Conservation (phyloP, 2,888 invertebrate species). For the Drosophila picticornis region DNA sequence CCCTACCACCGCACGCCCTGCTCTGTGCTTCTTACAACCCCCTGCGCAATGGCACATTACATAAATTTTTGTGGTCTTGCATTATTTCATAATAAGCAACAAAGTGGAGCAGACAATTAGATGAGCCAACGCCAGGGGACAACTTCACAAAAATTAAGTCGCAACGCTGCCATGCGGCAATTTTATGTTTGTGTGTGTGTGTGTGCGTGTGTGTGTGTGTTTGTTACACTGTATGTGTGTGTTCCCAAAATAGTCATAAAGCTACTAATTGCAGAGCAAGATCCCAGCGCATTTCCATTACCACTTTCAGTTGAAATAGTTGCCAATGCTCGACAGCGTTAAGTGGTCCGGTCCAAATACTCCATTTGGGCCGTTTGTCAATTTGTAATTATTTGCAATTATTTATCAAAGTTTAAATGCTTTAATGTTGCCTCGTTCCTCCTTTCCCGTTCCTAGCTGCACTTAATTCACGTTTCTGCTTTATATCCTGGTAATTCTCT, state of each 20-base stretch:
- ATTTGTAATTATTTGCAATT: constrained; percentile 56
- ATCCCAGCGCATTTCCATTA: constrained; percentile 39
- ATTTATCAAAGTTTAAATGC: constrained; percentile 61
- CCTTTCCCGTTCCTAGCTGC: constrained; percentile 25
- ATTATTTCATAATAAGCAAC: constrained; percentile 68
- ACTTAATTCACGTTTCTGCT: constrained; percentile 35
- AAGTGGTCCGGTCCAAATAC: constrained; percentile 13
- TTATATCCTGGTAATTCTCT: constrained; percentile 38
- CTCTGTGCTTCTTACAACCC: background rate
- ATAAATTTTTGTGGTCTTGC: constrained; percentile 64
- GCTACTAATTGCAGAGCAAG: constrained; percentile 35
- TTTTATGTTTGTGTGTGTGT: constrained; percentile 11
- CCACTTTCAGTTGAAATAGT: constrained; percentile 55
- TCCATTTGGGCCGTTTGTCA: constrained; percentile 16
- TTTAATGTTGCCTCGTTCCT: constrained; percentile 42
- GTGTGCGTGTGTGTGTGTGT: constrained; percentile 3
- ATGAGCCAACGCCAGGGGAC: constrained; percentile 56
- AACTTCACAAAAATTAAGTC: constrained; percentile 71
- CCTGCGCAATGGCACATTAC: constrained; percentile 24
- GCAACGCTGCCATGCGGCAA: constrained; percentile 45
- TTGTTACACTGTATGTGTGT: constrained; percentile 4
- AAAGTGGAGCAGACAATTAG: constrained; percentile 69
- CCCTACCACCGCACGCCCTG: no score
- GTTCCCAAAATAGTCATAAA: constrained; percentile 71
- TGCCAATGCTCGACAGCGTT: constrained; percentile 44